phyloP scores from a whole-genome alignment of 2,797 vertebrate genomes.

The Macropodus opercularis region DNA sequence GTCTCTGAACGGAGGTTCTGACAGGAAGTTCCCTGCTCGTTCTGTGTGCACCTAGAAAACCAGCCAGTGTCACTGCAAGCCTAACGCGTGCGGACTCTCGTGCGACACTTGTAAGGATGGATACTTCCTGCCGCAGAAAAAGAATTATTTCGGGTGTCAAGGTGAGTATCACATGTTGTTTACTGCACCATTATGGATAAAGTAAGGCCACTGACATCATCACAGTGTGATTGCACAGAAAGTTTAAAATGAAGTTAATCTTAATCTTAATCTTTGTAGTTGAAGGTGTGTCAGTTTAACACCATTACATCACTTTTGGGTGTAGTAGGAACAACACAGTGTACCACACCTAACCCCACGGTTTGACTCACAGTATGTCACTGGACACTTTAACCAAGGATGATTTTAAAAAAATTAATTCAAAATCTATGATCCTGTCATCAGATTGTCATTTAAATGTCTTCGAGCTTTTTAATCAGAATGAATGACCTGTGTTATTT shows the following conservation, averaged over 20 bases:
- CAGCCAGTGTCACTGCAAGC: conserved; percentile 91
- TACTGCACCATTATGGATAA: too few relatives aligned
- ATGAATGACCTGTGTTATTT: conserved; percentile 15
- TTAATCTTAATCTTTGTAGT: background rate
- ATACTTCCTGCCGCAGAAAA: conserved; percentile 86
- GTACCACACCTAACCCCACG: background rate
- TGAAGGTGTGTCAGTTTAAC: background rate
- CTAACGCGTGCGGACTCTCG: conserved; percentile 79
- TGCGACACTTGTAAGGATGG: conserved; percentile 89
- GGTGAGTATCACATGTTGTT: conserved; percentile 73
- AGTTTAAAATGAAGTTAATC: background rate
- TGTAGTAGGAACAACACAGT: background rate
- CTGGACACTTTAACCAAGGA: too few relatives aligned
- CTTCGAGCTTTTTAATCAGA: background rate
- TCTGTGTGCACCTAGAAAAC: conserved; percentile 74
- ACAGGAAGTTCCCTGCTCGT: conserved; percentile 1
- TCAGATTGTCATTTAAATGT: background rate
- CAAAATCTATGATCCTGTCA: too few relatives aligned
- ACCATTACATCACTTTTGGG: background rate
- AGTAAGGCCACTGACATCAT: background rate
- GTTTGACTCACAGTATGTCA: background rate
- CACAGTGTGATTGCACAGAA: too few relatives aligned
- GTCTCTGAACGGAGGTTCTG: background rate
- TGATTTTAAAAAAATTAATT: too few relatives aligned
- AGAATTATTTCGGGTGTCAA: conserved; percentile 92